Evolutionary conservation across 2,888 invertebrate species (phyloP).

Genomic region (Watsonalla binaria): DNA sequence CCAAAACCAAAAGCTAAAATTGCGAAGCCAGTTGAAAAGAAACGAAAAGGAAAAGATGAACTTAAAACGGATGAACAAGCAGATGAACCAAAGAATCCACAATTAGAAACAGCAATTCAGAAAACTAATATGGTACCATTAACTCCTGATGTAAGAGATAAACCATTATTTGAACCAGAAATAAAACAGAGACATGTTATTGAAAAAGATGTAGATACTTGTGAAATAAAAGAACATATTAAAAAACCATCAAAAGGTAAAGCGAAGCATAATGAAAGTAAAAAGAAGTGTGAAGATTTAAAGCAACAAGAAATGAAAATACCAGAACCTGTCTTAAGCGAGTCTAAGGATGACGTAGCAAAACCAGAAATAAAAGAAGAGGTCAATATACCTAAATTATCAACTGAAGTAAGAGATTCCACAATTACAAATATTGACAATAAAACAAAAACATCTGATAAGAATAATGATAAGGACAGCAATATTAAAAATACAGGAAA

Average conservation of each 20-base stretch:
- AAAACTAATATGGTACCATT: constrained; percentile 13
- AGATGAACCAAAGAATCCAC: constrained; percentile 3
- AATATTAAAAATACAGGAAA: constrained; percentile 2
- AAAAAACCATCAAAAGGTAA: neutral
- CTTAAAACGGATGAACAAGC: neutral
- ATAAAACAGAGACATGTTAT: constrained; percentile 1
- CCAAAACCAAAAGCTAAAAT: constrained; percentile 53
- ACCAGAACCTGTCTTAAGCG: neutral
- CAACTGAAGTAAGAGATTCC: constrained; percentile 6
- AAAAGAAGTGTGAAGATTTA: neutral
- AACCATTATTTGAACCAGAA: neutral
- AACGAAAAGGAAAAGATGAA: constrained; percentile 37
- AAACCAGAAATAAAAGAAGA: neutral
- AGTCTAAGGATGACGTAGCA: neutral
- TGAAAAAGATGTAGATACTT: neutral
- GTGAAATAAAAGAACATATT: no score
- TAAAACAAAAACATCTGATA: constrained; percentile 6
- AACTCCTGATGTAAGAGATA: neutral
- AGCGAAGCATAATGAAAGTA: neutral
- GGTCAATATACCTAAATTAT: neutral
- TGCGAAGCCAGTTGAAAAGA: constrained; percentile 60
- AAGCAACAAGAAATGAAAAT: neutral
- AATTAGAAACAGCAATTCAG: no score
- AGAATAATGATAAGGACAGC: constrained; percentile 2
- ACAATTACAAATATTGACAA: constrained; percentile 7